Percentiles rank a stretch among this genome's conserved stretches.
These are phyloP conservation scores for Lagocephalus sceleratus DNA, from an alignment of 2,797 vertebrate genomes.

Conservation along the genomic window DNA sequence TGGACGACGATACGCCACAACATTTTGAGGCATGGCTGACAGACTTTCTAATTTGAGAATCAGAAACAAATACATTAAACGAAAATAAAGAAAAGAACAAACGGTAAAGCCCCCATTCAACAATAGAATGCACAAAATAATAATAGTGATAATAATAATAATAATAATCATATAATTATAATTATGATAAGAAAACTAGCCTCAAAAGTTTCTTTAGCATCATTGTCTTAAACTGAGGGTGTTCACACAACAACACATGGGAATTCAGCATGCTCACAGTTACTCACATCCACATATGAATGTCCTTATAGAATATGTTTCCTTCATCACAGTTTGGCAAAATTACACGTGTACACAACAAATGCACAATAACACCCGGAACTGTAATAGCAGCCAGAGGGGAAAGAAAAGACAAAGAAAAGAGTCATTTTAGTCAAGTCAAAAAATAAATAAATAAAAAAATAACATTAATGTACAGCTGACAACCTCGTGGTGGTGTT, in stretches of 20 bases:
- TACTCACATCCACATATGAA: constrained; percentile 76
- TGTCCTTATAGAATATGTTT: constrained; percentile 73
- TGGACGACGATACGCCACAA: constrained; percentile 52
- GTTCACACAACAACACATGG: constrained; percentile 70
- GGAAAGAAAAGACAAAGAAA: constrained; percentile 43
- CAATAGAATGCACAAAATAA: constrained; percentile 1
- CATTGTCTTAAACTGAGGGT: constrained; percentile 56
- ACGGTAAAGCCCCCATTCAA: background rate
- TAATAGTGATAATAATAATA: too few relatives aligned
- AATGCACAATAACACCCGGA: constrained; percentile 78
- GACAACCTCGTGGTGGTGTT: constrained; percentile 27
- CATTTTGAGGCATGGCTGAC: constrained; percentile 64
- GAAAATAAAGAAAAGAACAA: constrained; percentile 3
- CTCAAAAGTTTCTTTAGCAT: constrained; percentile 60
- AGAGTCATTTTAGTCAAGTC: constrained; percentile 30
- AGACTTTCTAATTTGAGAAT: constrained; percentile 25
- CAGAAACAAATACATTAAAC: constrained; percentile 11
- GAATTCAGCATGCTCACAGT: constrained; percentile 73
- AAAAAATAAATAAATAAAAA: constrained; percentile 45
- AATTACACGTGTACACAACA: constrained; percentile 78
- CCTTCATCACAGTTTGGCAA: constrained; percentile 73
- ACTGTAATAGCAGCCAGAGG: constrained; percentile 69
- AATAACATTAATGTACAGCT: constrained; percentile 19
- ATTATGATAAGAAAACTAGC: constrained; percentile 32
- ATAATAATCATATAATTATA: background rate